Percentiles rank a stretch among this genome's conserved stretches.
Conservation (phyloP, 2,797 vertebrate species). For the Neosalanx taihuensis region DNA sequence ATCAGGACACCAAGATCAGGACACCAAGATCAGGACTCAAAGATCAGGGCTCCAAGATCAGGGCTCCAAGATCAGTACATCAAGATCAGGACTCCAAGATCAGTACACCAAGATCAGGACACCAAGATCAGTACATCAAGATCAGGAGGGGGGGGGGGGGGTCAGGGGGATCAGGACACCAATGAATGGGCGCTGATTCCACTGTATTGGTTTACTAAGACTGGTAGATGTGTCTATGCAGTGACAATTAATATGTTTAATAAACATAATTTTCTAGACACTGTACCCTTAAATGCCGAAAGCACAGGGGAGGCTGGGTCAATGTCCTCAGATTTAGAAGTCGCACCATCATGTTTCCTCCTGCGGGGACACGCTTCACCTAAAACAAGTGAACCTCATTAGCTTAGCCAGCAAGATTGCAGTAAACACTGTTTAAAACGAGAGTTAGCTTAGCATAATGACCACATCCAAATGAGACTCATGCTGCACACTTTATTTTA, state of each 20-base stretch:
- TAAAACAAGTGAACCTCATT: slow-evolving; percentile 22
- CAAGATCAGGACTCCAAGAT: too few relatives aligned
- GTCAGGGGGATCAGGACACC: too few relatives aligned
- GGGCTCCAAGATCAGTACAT: too few relatives aligned
- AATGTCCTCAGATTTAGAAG: slow-evolving; percentile 61
- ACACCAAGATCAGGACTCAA: too few relatives aligned
- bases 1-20: neutral
- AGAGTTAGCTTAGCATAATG: neutral
- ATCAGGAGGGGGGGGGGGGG: too few relatives aligned
- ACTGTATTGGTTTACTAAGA: neutral
- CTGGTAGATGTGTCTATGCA: neutral
- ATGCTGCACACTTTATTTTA: slow-evolving; percentile 27
- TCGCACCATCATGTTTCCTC: slow-evolving; percentile 74
- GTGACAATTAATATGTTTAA: neutral
- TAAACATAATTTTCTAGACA: neutral
- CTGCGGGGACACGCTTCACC: slow-evolving; percentile 78
- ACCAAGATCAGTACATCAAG: too few relatives aligned
- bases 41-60: too few relatives aligned
- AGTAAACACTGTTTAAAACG: neutral
- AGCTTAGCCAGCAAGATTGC: neutral
- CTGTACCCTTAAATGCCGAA: slow-evolving; percentile 80
- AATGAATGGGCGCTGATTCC: neutral
- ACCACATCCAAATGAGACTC: neutral
- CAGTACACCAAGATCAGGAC: too few relatives aligned
- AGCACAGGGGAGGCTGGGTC: slow-evolving; percentile 76